Evolutionary conservation across 2,888 invertebrate species (phyloP).

Genomic region (Apodemia mormo): DNA sequence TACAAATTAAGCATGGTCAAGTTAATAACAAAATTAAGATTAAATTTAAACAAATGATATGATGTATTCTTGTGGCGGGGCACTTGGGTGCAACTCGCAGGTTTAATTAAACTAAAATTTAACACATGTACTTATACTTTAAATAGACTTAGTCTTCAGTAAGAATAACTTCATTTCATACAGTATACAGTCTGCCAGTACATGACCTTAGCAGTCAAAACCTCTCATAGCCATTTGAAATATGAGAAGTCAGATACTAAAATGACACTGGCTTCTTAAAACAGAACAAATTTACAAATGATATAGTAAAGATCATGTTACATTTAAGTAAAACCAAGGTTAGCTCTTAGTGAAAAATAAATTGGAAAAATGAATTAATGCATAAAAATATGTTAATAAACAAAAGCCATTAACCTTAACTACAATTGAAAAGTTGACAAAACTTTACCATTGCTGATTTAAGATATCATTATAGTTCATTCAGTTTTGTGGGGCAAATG

Average conservation of each 20-base stretch:
- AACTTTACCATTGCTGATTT: neutral
- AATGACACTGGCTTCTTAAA: neutral
- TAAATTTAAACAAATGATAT: slow-evolving; percentile 82
- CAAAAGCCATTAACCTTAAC: neutral
- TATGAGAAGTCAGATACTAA: neutral
- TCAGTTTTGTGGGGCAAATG: neutral
- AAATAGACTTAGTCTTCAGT: too few relatives aligned
- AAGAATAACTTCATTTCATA: too few relatives aligned
- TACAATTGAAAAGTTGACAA: neutral
- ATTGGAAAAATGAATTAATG: neutral
- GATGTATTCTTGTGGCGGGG: slow-evolving; percentile 79
- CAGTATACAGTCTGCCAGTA: too few relatives aligned
- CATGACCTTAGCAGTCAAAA: too few relatives aligned
- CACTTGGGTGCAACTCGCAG: slow-evolving; percentile 62
- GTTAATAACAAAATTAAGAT: slow-evolving; percentile 66
- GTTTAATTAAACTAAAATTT: slow-evolving; percentile 4
- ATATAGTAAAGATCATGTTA: too few relatives aligned
- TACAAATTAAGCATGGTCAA: slow-evolving; percentile 62
- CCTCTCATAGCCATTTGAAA: too few relatives aligned
- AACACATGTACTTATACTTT: slow-evolving; percentile 3
- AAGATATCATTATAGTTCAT: neutral
- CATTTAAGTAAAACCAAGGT: neutral
- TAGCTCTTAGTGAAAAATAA: neutral
- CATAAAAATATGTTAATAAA: neutral
- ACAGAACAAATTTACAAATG: neutral